Evolutionary conservation across 2,888 invertebrate genomes (phyloP), one percentile per base, ranked within the genome.

Genomic region (Heteromurus nitidus): DNA sequence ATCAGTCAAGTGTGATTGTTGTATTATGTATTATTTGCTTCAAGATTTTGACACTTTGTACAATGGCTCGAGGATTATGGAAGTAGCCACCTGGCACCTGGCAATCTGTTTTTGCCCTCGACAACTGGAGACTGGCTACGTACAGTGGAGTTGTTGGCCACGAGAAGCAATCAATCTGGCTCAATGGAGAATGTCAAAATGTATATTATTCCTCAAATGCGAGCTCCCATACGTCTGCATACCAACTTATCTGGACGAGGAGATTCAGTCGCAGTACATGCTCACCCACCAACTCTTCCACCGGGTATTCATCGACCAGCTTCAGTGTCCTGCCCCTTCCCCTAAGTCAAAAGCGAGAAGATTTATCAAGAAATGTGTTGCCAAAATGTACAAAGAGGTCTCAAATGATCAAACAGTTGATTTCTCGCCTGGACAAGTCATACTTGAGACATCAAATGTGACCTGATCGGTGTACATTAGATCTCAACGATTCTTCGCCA

Each of bases 401-500:
- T n/a, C n/a, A n/a, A n/a, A n/a, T n/a, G n/a, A n/a, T n/a, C n/a
- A n/a, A n/a, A 26, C 75, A 84, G 26, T 44, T 28, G 20, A 77
- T 84, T 24, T 70, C 58, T 22, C n/a, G 42, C 9, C 42, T 55
- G 1, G 64, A 58, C 2, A 81, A 62, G 47, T 79, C 83, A 42
- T 2, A 20, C 2, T n/a, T 24, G 3, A 69, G 42, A 13, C 81
- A n/a, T n/a, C n/a, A n/a, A n/a, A n/a, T n/a, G 81, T 0, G 83
- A 84, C 30, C 72, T 84, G 24, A 73, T 84, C 50, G 28, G 75
- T n/a, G n/a, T n/a, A n/a, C n/a, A n/a, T n/a, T n/a, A n/a, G n/a
- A n/a, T n/a, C n/a, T n/a, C n/a, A n/a, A n/a, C n/a, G n/a, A n/a
- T n/a, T n/a, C n/a, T n/a, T n/a, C n/a, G n/a, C n/a, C n/a, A n/a